A percentile compares a stretch with the other conserved stretches of the same genome.
These are phyloP conservation scores for Triops cancriformis DNA, from an alignment of 1,140 invertebrate genomes.

Conservation along the genomic window DNA sequence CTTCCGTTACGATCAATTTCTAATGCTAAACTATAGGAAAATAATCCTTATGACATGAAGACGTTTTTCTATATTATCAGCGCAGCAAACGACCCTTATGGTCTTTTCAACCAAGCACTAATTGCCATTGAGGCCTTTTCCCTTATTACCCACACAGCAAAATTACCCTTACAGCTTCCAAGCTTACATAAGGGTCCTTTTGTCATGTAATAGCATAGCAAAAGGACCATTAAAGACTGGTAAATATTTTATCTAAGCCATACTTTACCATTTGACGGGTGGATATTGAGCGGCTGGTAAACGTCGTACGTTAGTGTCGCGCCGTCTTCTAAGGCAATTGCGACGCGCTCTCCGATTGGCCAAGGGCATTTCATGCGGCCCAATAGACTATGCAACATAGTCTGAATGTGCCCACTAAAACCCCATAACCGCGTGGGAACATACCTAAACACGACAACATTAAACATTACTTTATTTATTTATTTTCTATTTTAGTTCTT, in stretches of 20 bases:
- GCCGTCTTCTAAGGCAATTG: slow-evolving; percentile 62
- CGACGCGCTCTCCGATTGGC: slow-evolving; percentile 69
- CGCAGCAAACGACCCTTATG: too few relatives aligned
- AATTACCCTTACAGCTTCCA: too few relatives aligned
- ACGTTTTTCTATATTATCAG: too few relatives aligned
- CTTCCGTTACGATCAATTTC: too few relatives aligned
- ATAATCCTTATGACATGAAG: too few relatives aligned
- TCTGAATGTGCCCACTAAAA: slow-evolving; percentile 87
- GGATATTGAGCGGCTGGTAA: slow-evolving; percentile 62
- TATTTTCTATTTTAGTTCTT: too few relatives aligned
- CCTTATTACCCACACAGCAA: too few relatives aligned
- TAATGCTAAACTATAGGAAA: too few relatives aligned
- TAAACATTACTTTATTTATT: too few relatives aligned
- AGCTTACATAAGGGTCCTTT: too few relatives aligned
- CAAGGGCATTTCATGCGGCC: slow-evolving; percentile 75
- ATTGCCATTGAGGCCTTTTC: too few relatives aligned
- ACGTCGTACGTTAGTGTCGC: slow-evolving; percentile 86
- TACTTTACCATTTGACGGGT: slow-evolving; percentile 24
- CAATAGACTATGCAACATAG: slow-evolving; percentile 79
- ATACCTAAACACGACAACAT: slow-evolving; percentile 51
- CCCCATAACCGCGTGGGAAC: slow-evolving; percentile 85
- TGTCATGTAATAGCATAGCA: neutral
- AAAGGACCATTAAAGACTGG: neutral
- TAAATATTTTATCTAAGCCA: neutral
- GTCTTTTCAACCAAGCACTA: too few relatives aligned